A percentile compares a stretch with the other conserved stretches of the same genome.
Evolutionary conservation across 35 echinoderm and acorn worm genomes (phyloP).

Genomic region (Hemicentrotus pulcherrimus): DNA sequence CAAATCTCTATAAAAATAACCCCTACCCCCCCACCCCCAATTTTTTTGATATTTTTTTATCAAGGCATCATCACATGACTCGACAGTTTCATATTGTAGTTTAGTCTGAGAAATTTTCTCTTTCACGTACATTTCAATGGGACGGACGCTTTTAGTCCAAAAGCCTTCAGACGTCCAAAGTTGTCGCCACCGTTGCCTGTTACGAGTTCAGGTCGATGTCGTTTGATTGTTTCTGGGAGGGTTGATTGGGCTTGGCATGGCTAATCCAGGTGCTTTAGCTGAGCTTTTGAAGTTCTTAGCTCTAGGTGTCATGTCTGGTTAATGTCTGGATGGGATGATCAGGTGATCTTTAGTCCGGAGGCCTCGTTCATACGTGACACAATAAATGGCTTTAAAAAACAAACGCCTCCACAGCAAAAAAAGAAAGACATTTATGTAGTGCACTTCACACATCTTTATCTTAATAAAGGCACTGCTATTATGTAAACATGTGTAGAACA

Average conservation of each 20-base stretch:
- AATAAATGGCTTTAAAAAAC: no score
- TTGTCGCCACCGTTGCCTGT: not conserved
- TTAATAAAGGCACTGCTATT: no score
- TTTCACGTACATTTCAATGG: not conserved
- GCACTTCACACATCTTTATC: no score
- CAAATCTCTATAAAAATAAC: no score
- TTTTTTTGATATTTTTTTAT: no score
- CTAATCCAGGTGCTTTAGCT: not conserved
- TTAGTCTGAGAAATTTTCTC: not conserved
- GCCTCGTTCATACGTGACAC: not conserved
- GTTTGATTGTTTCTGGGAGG: not conserved
- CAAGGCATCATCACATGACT: not conserved
- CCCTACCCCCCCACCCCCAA: no score
- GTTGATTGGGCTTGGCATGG: not conserved
- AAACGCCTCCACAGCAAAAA: no score
- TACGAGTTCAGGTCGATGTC: not conserved
- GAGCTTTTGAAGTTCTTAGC: not conserved
- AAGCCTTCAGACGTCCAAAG: not conserved
- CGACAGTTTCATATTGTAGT: not conserved
- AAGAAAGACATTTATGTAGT: no score
- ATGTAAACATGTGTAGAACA: no score
- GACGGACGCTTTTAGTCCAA: not conserved
- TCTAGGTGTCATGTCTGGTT: not conserved
- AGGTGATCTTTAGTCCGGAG: not conserved
- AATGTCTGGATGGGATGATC: not conserved